These are phyloP conservation scores for Poeciliopsis gracilis DNA, from an alignment of 2,797 vertebrate species.

Conservation along the genomic window DNA sequence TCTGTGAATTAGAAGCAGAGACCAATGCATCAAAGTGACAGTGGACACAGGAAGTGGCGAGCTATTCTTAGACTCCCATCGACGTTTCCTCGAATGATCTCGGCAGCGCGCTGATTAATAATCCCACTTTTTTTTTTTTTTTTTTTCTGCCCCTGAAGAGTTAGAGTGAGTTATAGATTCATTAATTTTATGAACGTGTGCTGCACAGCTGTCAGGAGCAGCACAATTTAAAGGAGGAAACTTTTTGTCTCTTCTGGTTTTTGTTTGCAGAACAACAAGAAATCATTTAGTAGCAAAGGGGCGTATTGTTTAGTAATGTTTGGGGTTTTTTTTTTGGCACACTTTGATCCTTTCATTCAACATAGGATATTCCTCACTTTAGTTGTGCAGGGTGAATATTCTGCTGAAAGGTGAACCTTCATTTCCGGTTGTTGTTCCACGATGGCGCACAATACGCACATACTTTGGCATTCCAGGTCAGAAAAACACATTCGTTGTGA, in stretches of 20 bases:
- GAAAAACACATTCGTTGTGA: too few species aligned
- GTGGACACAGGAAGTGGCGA: conserved; percentile 44
- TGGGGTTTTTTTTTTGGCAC: not conserved
- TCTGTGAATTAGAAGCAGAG: conserved; percentile 8
- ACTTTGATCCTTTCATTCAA: not conserved
- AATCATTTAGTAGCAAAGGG: not conserved
- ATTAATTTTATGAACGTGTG: not conserved
- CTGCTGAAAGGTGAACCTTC: not conserved
- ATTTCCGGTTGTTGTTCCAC: not conserved
- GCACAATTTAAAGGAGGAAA: not conserved
- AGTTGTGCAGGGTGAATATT: not conserved
- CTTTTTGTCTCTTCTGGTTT: not conserved
- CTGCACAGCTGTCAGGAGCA: not conserved
- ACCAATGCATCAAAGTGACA: conserved; percentile 19
- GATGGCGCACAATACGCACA: not conserved
- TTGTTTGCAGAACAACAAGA: not conserved
- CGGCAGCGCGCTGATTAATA: conserved; percentile 2
- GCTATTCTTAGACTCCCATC: conserved; percentile 46
- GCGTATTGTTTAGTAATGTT: not conserved
- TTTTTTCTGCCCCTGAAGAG: not conserved
- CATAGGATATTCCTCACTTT: not conserved
- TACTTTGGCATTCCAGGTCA: too few species aligned
- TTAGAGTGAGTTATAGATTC: conserved; percentile 22
- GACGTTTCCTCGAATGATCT: conserved; percentile 26
- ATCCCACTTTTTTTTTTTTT: not conserved